These are phyloP conservation scores for Atlantisia rogersi DNA, from an alignment of 2,113 vertebrate genomes.

Conservation along the genomic window DNA sequence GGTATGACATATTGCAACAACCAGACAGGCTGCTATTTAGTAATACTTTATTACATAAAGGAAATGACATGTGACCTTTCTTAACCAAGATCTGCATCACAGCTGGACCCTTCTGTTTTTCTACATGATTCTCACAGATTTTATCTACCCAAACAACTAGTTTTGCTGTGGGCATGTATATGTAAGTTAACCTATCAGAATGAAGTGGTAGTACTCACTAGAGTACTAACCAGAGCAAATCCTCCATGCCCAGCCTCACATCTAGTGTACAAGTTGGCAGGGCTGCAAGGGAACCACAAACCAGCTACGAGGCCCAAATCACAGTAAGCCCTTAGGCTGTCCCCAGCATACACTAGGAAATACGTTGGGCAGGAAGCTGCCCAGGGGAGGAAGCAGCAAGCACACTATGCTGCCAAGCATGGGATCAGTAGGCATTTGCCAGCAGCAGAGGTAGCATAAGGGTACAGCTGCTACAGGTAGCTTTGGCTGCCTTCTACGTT, in stretches of 20 bases:
- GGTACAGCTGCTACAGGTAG: not conserved
- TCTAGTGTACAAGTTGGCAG: rapidly evolving
- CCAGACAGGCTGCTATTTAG: not conserved
- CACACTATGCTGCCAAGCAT: not conserved
- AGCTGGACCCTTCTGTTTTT: constrained; percentile 27
- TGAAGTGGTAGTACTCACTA: not conserved
- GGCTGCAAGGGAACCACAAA: not conserved
- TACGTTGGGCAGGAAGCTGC: rapidly evolving
- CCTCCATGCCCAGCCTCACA: not conserved
- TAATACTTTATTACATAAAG: constrained; percentile 37
- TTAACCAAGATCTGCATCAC: not conserved
- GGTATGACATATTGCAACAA: constrained; percentile 33
- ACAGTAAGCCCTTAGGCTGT: not conserved
- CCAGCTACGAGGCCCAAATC: rapidly evolving
- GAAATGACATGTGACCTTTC: constrained; percentile 57
- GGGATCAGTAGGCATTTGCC: not conserved
- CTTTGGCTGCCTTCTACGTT: not conserved
- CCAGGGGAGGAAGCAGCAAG: not conserved
- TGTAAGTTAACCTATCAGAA: not conserved
- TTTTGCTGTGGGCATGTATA: not conserved
- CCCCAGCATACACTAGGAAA: not conserved
- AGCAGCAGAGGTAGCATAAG: not conserved
- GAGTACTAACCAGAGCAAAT: not conserved
- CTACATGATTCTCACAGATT: not conserved
- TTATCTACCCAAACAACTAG: constrained; percentile 4